These are phyloP conservation scores for Epirrita christyi DNA, from an alignment of 2,888 invertebrate species.

Conservation along the genomic window DNA sequence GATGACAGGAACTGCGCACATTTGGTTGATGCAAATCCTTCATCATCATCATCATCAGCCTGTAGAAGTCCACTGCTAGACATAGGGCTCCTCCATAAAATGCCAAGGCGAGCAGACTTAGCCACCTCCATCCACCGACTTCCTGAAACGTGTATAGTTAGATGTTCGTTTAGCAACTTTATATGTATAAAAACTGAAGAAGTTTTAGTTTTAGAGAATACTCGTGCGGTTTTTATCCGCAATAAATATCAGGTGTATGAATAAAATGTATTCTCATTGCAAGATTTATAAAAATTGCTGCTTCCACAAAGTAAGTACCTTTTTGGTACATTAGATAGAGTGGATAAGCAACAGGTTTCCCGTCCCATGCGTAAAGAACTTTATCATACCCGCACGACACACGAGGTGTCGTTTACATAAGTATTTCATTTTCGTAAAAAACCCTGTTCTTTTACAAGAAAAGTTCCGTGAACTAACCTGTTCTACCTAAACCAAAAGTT, in stretches of 20 bases:
- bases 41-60: too few relatives aligned
- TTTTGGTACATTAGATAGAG: constrained; percentile 4
- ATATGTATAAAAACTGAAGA: not conserved
- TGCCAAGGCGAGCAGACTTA: too few relatives aligned
- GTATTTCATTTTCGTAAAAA: constrained; percentile 1
- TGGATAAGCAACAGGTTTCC: constrained; percentile 18
- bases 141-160: too few relatives aligned
- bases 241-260: not conserved
- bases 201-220: not conserved
- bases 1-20: constrained; percentile 10
- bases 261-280: not conserved
- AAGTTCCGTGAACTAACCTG: not conserved
- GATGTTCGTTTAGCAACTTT: too few relatives aligned
- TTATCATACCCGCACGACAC: constrained; percentile 11
- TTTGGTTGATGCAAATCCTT: too few relatives aligned
- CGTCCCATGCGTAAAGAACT: constrained; percentile 7
- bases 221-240: not conserved
- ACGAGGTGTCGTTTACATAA: constrained; percentile 14
- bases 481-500: not conserved
- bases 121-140: too few relatives aligned
- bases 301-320: not conserved
- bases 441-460: not conserved
- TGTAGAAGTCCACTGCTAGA: too few relatives aligned
- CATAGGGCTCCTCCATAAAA: too few relatives aligned
- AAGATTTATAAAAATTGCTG: constrained; percentile 7